Evolutionary conservation across 1,140 invertebrate genomes (phyloP).

Genomic region (Thereuonema tuberculata): DNA sequence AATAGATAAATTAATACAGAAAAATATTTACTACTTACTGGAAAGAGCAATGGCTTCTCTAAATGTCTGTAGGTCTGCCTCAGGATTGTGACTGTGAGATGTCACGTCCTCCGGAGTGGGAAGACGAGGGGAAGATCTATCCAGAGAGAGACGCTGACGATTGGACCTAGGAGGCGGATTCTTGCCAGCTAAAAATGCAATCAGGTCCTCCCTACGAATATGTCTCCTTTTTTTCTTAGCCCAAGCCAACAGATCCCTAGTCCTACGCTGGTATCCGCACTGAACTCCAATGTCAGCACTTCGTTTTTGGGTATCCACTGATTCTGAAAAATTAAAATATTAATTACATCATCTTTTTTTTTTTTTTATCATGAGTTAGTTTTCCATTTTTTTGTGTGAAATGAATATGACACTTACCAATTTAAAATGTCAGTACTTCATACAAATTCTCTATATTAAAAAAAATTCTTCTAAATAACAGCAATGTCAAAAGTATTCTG

Average conservation of each 20-base stretch:
- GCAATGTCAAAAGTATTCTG: too few relatives aligned
- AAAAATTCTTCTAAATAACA: too few relatives aligned
- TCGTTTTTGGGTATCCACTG: slow-evolving; percentile 51
- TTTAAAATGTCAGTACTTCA: slow-evolving; percentile 5
- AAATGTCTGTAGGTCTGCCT: slow-evolving; percentile 53
- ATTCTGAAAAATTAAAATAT: slow-evolving; percentile 39
- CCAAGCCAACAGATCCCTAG: slow-evolving; percentile 62
- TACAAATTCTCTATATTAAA: too few relatives aligned
- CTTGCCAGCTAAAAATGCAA: slow-evolving; percentile 63
- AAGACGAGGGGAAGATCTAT: slow-evolving; percentile 19
- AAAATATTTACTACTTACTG: too few relatives aligned
- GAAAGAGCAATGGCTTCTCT: slow-evolving; percentile 55
- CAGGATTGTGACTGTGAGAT: slow-evolving; percentile 24
- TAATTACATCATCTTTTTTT: background rate
- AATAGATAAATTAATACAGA: too few relatives aligned
- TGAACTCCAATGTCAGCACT: slow-evolving; percentile 54
- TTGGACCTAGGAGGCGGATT: slow-evolving; percentile 41
- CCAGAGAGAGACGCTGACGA: slow-evolving; percentile 18
- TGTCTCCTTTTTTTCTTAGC: slow-evolving; percentile 52
- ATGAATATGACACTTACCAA: background rate
- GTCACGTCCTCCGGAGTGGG: slow-evolving; percentile 18
- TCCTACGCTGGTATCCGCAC: slow-evolving; percentile 54
- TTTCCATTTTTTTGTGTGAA: slow-evolving; percentile 1
- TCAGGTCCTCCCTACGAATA: slow-evolving; percentile 58
- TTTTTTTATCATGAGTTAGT: background rate